Percentiles rank a stretch among this genome's conserved stretches.
phyloP scores from a whole-genome alignment of 1,140 invertebrate genomes.

The Zaprionus nigranus region DNA sequence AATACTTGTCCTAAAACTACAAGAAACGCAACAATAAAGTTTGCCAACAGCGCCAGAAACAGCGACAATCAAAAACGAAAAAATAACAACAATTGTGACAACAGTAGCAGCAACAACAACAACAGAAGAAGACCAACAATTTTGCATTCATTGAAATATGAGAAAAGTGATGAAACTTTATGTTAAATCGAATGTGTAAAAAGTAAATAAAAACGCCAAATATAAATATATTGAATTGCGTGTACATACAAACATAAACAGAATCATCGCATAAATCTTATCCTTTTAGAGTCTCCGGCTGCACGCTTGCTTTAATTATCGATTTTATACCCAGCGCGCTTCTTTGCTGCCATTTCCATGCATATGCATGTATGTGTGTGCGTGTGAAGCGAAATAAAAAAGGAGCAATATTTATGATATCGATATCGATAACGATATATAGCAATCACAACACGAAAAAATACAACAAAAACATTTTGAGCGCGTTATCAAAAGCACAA shows the following conservation, averaged over 20 bases:
- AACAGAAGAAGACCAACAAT: conserved; percentile 3
- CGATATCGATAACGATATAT: conserved; percentile 47
- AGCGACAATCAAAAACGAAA: conserved; percentile 25
- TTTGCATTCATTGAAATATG: conserved; percentile 17
- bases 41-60: conserved; percentile 33
- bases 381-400: conserved; percentile 21
- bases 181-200: conserved; percentile 25
- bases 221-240: not conserved
- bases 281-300: conserved; percentile 26
- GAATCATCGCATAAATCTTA: conserved; percentile 21
- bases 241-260: conserved; percentile 27
- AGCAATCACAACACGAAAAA: conserved; percentile 16
- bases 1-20: not conserved
- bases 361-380: conserved; percentile 3
- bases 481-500: conserved; percentile 51
- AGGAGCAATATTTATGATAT: conserved; percentile 41
- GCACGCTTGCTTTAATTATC: conserved; percentile 39
- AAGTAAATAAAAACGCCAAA: conserved; percentile 19
- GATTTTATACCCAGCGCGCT: conserved; percentile 47
- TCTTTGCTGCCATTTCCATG: conserved; percentile 19
- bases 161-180: conserved; percentile 19
- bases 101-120: conserved; percentile 9
- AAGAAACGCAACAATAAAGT: conserved; percentile 11
- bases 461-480: conserved; percentile 46
- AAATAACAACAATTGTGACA: conserved; percentile 24